These are phyloP conservation scores for Artemia sinica DNA, from an alignment of 2,888 invertebrate genomes.

Conservation along the genomic window DNA sequence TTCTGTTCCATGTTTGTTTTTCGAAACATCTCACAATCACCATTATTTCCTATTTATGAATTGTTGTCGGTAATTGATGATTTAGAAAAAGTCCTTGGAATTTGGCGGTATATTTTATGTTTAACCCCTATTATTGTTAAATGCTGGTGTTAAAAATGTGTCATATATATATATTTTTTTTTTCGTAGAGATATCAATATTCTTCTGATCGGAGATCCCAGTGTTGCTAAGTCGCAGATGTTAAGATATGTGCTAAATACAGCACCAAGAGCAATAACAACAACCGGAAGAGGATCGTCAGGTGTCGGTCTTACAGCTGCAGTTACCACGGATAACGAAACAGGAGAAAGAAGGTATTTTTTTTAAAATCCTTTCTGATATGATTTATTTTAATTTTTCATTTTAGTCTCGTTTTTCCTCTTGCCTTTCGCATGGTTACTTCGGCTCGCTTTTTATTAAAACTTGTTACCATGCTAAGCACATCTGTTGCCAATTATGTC, in stretches of 20 bases:
- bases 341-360: conserved; percentile 50
- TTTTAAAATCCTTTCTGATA: not conserved
- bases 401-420: not conserved
- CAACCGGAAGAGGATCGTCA: conserved; percentile 86
- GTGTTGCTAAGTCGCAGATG: conserved; percentile 93
- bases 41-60: too few relatives aligned
- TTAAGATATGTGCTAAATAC: conserved; percentile 80
- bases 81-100: too few relatives aligned
- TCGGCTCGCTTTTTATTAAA: not conserved
- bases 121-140: too few relatives aligned
- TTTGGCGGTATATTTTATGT: too few relatives aligned
- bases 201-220: conserved; percentile 91
- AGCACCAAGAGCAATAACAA: conserved; percentile 87
- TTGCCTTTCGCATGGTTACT: not conserved
- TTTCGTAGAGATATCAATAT: conserved; percentile 55
- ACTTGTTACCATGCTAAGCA: not conserved
- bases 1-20: too few relatives aligned
- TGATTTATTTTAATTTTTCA: conserved; percentile 14
- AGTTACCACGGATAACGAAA: conserved; percentile 87
- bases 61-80: too few relatives aligned
- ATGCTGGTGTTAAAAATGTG: not conserved
- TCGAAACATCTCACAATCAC: too few relatives aligned
- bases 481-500: too few relatives aligned
- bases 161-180: not conserved
- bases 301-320: conserved; percentile 98